Evolutionary conservation across 2,113 vertebrate genomes (phyloP), one percentile per base, ranked within the genome.

Genomic region (Cervus canadensis): DNA sequence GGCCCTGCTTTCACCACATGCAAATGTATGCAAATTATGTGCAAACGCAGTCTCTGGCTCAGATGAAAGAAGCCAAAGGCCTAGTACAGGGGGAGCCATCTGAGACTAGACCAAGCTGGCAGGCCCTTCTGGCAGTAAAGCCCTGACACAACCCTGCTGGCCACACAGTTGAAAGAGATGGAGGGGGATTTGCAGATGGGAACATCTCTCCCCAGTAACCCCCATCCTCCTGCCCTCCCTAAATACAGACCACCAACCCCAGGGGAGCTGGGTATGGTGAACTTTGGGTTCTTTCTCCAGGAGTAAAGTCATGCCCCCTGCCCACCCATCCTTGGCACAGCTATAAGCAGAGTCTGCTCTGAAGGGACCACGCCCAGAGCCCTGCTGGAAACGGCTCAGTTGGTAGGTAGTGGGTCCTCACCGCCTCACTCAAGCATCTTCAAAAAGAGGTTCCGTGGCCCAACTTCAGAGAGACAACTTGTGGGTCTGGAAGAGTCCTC

Each of bases 11-110:
- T 97, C 11, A 40, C 48, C 23, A 0, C 60, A 97, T 97, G 97
- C 97, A 98, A 98, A 97, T 97, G 6, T 43, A 97, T 98, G 97
- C 96, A 97, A 97, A 98, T 98, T 48, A 79, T 74, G 57, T 87
- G 52, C 83, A 97, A 96, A 98, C 62, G 87, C 56, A 57, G 62
- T 90, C 76, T 83, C 86, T 60, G 81, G 59, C 59, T 91, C 60
- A 6, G 91, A 64, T 12, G 40, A 92, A 60, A 97, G 36, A 97
- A 96, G 92, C 76, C 59, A 28, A 87, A 93, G 84, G 64, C 81
- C 92, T 90, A 76, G 64, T 84, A 30, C 67, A 19, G 3, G 57
- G 54, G 59, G 56, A 83, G 43, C 74, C 91, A 36, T 94, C 76
- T 88, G 64, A 89, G 59, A 82, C 36, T 33, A 60, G 26, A 48